Base-by-base conservation (phyloP, 1,140 invertebrate species). In the Ganaspis sp. region DNA sequence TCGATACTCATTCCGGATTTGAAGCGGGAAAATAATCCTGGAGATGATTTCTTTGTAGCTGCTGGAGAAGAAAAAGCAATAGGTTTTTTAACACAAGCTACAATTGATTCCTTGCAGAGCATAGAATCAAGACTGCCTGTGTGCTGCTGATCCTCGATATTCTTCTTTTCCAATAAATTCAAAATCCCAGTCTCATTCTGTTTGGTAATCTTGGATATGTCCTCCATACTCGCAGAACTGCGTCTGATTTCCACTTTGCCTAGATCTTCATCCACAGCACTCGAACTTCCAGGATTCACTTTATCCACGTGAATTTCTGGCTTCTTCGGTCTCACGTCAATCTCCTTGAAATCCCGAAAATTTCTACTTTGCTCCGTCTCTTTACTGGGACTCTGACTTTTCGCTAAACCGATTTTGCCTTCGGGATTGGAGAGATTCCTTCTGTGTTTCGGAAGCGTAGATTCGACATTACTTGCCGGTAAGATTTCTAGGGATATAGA, bases 171-270 rank as follows among this genome's bases (percentile, higher is more conserved):
- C 6, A 88, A 73, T 17, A 80, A 77, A 8, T 87, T 87, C 3
- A 90, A 37, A n/a, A 87, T 72, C 1, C 70, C 78, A 2, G 76
- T 19, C 21, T 91, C 90, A 1, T 85, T 86, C 53, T 90, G 87
- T 38, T 90, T 91, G 1, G 86, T 86, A 23, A 91, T 91, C 72
- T 90, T 90, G 12, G 90, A 90, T 34, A 91, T 91, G 42, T 91
- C 90, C 72, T 91, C 90, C 90, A 91, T 91, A 34, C 90, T 91
- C 0, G 90, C 90, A 0, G 90, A 90, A 69, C 90, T 91, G 11
- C 90, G 82, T 12, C 90, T 80, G 21, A 91, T 91, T 69, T 90
- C 90, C 6, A 91, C 76, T 45, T 90, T 90, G 0, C 84, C 85
- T 12, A 86, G 37, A 9, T 85, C 86, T 5, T 89, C 82, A 17